Conservation (phyloP, 2,113 vertebrate species). For the Cryptotis parvus region DNA sequence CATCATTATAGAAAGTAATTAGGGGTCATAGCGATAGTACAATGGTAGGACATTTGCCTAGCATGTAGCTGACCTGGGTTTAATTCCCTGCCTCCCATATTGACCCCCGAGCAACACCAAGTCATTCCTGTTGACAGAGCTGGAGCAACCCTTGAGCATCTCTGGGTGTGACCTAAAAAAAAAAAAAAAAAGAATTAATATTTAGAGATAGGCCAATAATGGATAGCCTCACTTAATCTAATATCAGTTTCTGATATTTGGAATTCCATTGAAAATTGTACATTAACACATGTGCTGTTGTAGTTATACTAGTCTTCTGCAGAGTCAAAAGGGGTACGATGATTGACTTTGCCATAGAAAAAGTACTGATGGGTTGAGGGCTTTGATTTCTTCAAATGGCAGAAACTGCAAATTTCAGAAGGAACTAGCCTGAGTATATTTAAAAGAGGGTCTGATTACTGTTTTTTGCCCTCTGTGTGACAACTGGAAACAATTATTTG, state of each 20-base stretch:
- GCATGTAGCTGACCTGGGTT: too few relatives aligned
- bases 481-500: neutral
- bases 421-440: neutral
- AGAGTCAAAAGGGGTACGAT: neutral
- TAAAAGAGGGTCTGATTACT: neutral
- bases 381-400: neutral
- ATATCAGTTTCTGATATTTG: neutral
- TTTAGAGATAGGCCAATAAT: neutral
- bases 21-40: too few relatives aligned
- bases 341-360: neutral
- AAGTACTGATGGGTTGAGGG: neutral
- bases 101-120: too few relatives aligned
- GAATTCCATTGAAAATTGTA: neutral
- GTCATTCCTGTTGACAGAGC: too few relatives aligned
- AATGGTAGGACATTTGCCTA: too few relatives aligned
- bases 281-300: neutral
- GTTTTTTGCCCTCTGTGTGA: neutral
- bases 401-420: neutral
- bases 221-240: neutral
- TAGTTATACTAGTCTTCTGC: neutral
- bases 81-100: too few relatives aligned
- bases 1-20: slow-evolving; percentile 53
- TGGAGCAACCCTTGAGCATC: too few relatives aligned
- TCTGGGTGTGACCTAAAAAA: too few relatives aligned
- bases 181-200: too few relatives aligned